Base-by-base conservation (phyloP, 1,140 invertebrate genomes). In the Phortica variegata region DNA sequence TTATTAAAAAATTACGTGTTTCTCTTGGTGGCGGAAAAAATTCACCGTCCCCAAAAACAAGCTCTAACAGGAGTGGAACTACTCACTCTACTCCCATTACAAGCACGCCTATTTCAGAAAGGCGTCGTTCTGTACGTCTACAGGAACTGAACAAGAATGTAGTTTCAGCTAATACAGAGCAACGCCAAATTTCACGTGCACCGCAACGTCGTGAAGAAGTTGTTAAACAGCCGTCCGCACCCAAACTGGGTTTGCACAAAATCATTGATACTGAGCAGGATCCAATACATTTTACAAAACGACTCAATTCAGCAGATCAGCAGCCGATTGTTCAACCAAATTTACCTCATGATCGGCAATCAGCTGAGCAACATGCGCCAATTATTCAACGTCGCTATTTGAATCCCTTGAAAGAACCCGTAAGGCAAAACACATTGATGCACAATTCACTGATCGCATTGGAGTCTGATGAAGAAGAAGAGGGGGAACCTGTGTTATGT, bases 1-100 rank as follows among this genome's bases (percentile, higher is more conserved):
- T 74, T 6, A 69, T 74, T 2, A 69, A 70, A 38, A 68, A 63
- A 56, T 49, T 74, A 42, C 68, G 71, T 19, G 58, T 54, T 38
- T 61, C 65, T 3, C 41, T 74, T 38, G 51, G 61, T 21, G 71
- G 71, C 17, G 50, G 55, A 33, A 12, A 6, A 29, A 20, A 4
- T 2, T 20, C 33, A 17, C 49, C 61, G 9, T 31, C 48, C n/a
- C 59, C 59, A 8, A 61, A 71, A 36, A 72, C 68, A 23, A 23
- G 42, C 3, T 10, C 23, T 6, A 56, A 41, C 43, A 45, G 55
- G 2, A 56, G 66, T 9, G 66, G 72, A 33, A 66, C 60, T 0
- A 8, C 63, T 38, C 60, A 60, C 18, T 49, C 57, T 10, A 48
- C 37, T 26, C n/a, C n/a, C n/a, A n/a, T n/a, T n/a, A 17, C 16